Evolutionary conservation across 1,140 invertebrate species (phyloP), one percentile per base, ranked within the genome.

Genomic region (Paracyclopina nana): DNA sequence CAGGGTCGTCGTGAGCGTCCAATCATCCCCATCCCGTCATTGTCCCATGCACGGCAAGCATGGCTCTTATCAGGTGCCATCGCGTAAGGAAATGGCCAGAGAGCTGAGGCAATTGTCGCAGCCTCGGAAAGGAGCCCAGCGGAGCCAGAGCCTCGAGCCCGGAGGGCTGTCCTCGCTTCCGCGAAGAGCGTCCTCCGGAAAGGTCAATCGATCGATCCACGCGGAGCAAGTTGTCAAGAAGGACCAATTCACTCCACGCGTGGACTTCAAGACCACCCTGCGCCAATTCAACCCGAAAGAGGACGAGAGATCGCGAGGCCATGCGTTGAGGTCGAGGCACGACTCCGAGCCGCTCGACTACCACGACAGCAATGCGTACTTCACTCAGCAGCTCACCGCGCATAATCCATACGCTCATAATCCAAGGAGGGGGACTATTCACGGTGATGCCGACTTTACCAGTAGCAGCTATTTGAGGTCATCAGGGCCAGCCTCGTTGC

Each of bases 191-290:
- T 38, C n/a, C n/a, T n/a, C n/a, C n/a, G n/a, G n/a, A 20, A 20
- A 38, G 34, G 20, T n/a, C 14, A 2, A 38, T 38, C 25, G 45
- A 26, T 48, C 45, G n/a, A 28, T 48, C 22, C 45, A 48, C 16
- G 45, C 27, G 14, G 30, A 48, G 16, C 27, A 48, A 26, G 45
- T 16, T 16, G 25, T 48, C 4, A 24, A 24, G 2, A 28, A 28
- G 14, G 45, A 48, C n/a, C 25, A 28, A 12, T 48, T 48, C 27
- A 28, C 14, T 11, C 25, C 25, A 9, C 27, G 16, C 27, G 16
- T 48, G 25, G 45, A 48, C 28, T 48, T 48, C n/a, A 48, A 48
- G 25, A 26, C 45, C 4, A 22, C 30, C 28, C 25, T 48, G 11
- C 45, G 45, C 18, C 4, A 28, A 48, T 22, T 25, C 12, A 28